Evolutionary conservation across 1,140 invertebrate genomes (phyloP), one percentile per base, ranked within the genome.

Genomic region (Muscidifurax raptorellus): DNA sequence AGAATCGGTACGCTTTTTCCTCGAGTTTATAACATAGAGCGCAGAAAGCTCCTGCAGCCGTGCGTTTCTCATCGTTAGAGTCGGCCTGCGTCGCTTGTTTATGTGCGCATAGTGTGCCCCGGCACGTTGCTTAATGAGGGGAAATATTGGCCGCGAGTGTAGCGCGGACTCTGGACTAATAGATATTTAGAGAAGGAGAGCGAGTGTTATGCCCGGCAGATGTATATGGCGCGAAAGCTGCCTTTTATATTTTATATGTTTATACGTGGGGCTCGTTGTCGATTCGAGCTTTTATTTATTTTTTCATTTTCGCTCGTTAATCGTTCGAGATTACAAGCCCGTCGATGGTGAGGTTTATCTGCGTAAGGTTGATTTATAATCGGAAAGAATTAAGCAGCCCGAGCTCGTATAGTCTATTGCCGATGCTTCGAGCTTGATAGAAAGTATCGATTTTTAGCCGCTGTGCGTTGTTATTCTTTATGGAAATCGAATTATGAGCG

Each of bases 11-110:
- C 13, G 15, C 15, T 15, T 18, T 47, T 47, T 47, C 0, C 15
- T 12, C 44, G 13, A 1, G 1, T 59, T 22, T 4, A 59, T n/a
- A 18, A 59, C 18, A n/a, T 18, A 59, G 5, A 59, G 22, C n/a
- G 18, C 10, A 59, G 52, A 18, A 59, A 59, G 22, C 52, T 59
- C 0, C 18, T 7, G 52, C 52, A 4, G 25, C 15, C 1, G 12
- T 69, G 9, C 66, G 66, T 69, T 69, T 69, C 27, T 69, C 66
- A 69, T 69, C 22, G 66, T 69, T 69, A 69, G 66, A 30, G 15
- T 28, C 52, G 52, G 18, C 52, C 22, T n/a, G 22, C 22, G 52
- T 59, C 22, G 18, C 52, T 59, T 59, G 52, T 59, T 59, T 59
- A 59, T 59, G 52, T 59, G 52, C 52, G 5, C 47, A 18, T 59